Evolutionary conservation across 2,113 vertebrate genomes (phyloP), one percentile per base, ranked within the genome.

Genomic region (Ptilonorhynchus violaceus): DNA sequence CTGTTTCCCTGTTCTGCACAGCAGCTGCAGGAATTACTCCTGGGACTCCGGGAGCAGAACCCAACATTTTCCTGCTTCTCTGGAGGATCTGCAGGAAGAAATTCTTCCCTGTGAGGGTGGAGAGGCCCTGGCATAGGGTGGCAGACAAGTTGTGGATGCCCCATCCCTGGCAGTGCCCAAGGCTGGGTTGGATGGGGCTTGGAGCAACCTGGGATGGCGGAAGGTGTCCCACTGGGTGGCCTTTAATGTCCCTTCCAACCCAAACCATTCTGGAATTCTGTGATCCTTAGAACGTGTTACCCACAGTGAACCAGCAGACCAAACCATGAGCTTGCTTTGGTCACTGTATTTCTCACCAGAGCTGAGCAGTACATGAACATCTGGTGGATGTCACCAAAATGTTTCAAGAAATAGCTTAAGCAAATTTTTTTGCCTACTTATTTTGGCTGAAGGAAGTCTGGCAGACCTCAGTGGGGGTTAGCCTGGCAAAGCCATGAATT

Each of bases 161-260:
- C 88, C 70, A 76, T 68, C 39, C 46, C 47, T 83, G 62, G 21
- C 0, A 76, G 39, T 68, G 41, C 0, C 55, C 87, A 25, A 53
- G n/a, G 41, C 10, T 62, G 62, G 47, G 47, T 0, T 76, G 70
- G 78, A 41, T 0, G 0, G 28, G n/a, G 13, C 7, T 69, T 6
- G 70, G 47, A 76, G 39, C n/a, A 55, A 0, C 21, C 63, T 90
- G 63, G 55, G 63, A 10, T 0, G 4, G 63, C 47, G 70, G 70
- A 0, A 90, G 27, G 1, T 68, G 78, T 69, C 55, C 70, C 78
- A 39, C 9, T 24, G 21, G 24, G 0, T 35, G 55, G 0, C 2
- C 3, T 76, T 42, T 49, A 19, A 31, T 1, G 17, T 69, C 35
- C 8, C 3, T 69, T 23, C 41, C 56, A 23, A 8, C 21, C 42